Evolutionary conservation across 2,888 invertebrate species (phyloP), one percentile per base, ranked within the genome.

Genomic region (Xanthostigma xanthostigma): DNA sequence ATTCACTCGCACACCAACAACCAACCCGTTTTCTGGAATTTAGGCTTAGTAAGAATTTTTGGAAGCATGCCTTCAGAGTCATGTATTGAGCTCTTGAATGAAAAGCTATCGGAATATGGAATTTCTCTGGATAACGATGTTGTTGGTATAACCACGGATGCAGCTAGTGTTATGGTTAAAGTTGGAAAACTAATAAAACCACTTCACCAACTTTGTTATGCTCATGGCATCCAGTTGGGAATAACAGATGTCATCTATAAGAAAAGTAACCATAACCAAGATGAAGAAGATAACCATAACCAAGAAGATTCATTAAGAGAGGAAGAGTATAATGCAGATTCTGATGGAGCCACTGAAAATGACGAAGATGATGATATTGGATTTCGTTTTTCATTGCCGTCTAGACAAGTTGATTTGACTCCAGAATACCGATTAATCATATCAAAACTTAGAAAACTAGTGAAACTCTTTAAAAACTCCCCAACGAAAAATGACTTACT

Each of bases 131-230:
- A 59, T 6, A 17, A 55, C 41, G 54, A 56, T 53, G 49, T 57
- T 14, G 50, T 57, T 43, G 49, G 45, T 41, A 54, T 55, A 42
- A 56, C 53, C 6, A 57, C 54, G 35, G 57, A 58, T 55, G 58
- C 54, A n/a, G 53, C 57, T n/a, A 51, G 46, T 48, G 56, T 57
- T 2, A 58, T 57, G 56, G 42, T 38, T 3, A 58, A 59, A 50
- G 14, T 58, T 6, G 59, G 58, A 10, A 50, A 48, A 13, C 49
- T 56, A 46, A 55, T 59, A 12, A 9, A 39, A 36, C 50, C 55
- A n/a, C 10, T 46, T 48, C 57, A 59, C n/a, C 58, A 58, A 50
- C 47, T 58, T 13, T 58, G 57, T 36, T 55, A 50, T 33, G 54
- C 57, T 8, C 57, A 55, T 45, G 53, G 53, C 11, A 37, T 53